Base-by-base conservation (phyloP, 2,888 invertebrate genomes). In the Bugulina stolonifera region DNA sequence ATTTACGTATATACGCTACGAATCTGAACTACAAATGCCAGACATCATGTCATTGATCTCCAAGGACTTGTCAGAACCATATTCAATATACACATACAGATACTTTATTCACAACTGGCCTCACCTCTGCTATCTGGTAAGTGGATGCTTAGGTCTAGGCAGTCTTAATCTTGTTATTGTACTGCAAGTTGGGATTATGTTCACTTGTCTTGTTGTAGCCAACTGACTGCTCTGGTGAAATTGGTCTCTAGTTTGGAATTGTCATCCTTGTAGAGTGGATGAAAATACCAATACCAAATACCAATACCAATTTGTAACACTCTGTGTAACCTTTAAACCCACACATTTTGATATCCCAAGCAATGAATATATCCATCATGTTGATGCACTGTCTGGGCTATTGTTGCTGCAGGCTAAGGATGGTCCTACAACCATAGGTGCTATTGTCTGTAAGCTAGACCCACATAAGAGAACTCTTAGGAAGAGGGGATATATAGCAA, bases 61-160 rank as follows among this genome's bases (percentile, higher is more conserved):
- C 84, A 96, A 95, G 86, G 99, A 99, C 88, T 89, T 99, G 79
- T 97, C 97, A 74, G 99, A 99, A 89, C 99, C 99, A 54, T 99
- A 99, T 87, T 98, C 98, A 77, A 98, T 99, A 87, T 99, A 99
- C 86, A 99, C 99, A 35, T 99, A 99, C 88, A 91, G 99, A 87
- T 99, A 98, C 88, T 99, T 99, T 88, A 97, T 99, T 85, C 96
- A 99, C 86, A 98, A 98, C 86, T 99, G 99, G 99, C 98, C 98
- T 84, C 93, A 97, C 86, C 88, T 99, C 78, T 99, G 98, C 87
- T 96, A 95, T 87, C 87, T 99, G 88, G 91, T n/a, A n/a, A n/a
- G n/a, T n/a, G n/a, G n/a, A n/a, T n/a, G n/a, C n/a, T n/a, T n/a
- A n/a, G n/a, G n/a, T n/a, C n/a, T n/a, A n/a, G n/a, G n/a, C n/a